Conservation (phyloP, 2,797 vertebrate genomes). For the Gouania willdenowi region DNA sequence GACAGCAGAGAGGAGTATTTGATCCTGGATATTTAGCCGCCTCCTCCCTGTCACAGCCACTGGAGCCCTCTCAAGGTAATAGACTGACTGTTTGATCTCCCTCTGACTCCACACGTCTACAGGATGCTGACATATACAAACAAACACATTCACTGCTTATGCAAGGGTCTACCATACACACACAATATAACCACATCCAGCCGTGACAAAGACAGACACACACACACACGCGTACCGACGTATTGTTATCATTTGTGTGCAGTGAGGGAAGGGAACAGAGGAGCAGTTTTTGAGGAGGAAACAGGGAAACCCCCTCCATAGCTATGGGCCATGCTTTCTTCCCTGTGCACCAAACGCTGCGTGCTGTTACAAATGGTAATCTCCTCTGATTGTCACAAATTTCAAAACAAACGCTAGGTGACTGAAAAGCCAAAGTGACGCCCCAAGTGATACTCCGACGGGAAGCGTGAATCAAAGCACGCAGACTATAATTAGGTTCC, state of each 20-base stretch:
- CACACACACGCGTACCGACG: constrained; percentile 17
- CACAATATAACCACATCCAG: constrained; percentile 12
- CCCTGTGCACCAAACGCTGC: constrained; percentile 64
- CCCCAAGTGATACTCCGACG: constrained; percentile 70
- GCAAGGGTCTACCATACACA: no score
- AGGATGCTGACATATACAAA: constrained; percentile 36
- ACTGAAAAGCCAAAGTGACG: constrained; percentile 75
- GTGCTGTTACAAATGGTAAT: constrained; percentile 75
- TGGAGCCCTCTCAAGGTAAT: constrained; percentile 72
- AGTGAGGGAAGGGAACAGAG: constrained; percentile 52
- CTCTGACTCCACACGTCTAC: constrained; percentile 50
- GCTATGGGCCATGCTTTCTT: constrained; percentile 75
- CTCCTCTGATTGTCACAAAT: constrained; percentile 75
- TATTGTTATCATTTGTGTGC: constrained; percentile 59
- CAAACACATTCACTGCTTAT: no score
- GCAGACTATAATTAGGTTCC: constrained; percentile 81
- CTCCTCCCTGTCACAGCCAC: constrained; percentile 65
- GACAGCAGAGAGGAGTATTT: constrained; percentile 60
- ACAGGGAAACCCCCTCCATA: constrained; percentile 64
- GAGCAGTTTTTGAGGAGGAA: constrained; percentile 56
- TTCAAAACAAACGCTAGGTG: constrained; percentile 78
- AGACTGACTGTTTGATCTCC: constrained; percentile 69
- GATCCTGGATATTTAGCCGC: constrained; percentile 68
- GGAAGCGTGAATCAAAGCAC: constrained; percentile 74
- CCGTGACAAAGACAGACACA: constrained; percentile 12